Percentiles rank a stretch among this genome's conserved stretches.
phyloP scores from a whole-genome alignment of 2,888 invertebrate species.

The Augochlorella aurata region DNA sequence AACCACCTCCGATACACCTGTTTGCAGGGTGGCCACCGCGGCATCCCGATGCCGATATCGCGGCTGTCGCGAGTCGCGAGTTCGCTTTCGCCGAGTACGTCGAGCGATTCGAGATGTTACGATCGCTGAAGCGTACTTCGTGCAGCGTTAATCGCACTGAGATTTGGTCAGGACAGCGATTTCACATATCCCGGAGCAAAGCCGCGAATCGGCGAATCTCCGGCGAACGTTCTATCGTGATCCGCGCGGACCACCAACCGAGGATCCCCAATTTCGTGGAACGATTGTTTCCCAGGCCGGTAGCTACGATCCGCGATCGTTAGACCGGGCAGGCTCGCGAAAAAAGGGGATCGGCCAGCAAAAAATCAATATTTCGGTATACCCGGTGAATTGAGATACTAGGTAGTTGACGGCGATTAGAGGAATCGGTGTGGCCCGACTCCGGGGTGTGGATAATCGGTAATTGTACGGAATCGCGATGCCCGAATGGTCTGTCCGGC shows the following conservation, averaged over 20 bases:
- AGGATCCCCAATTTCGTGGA: slow-evolving; percentile 35
- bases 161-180: no score
- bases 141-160: no score
- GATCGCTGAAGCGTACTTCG: no score
- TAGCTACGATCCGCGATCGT: slow-evolving; percentile 52
- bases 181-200: no score
- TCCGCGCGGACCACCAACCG: slow-evolving; percentile 39
- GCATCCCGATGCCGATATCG: not conserved
- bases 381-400: slow-evolving; percentile 73
- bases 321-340: slow-evolving; percentile 63
- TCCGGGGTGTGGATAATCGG: slow-evolving; percentile 71
- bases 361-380: slow-evolving; percentile 72
- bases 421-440: slow-evolving; percentile 59
- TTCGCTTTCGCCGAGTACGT: no score
- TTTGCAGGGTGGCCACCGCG: slow-evolving; percentile 11
- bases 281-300: slow-evolving; percentile 23
- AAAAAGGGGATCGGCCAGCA: slow-evolving; percentile 43
- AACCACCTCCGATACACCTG: slow-evolving; percentile 49
- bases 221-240: not conserved
- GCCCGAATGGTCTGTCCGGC: slow-evolving; percentile 49
- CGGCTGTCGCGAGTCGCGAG: not conserved
- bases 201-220: no score
- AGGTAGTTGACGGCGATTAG: slow-evolving; percentile 72
- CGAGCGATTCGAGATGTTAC: no score
- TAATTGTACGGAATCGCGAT: slow-evolving; percentile 70